These are phyloP conservation scores for Rallus limicola DNA, from an alignment of 2,113 vertebrate species.

Conservation along the genomic window DNA sequence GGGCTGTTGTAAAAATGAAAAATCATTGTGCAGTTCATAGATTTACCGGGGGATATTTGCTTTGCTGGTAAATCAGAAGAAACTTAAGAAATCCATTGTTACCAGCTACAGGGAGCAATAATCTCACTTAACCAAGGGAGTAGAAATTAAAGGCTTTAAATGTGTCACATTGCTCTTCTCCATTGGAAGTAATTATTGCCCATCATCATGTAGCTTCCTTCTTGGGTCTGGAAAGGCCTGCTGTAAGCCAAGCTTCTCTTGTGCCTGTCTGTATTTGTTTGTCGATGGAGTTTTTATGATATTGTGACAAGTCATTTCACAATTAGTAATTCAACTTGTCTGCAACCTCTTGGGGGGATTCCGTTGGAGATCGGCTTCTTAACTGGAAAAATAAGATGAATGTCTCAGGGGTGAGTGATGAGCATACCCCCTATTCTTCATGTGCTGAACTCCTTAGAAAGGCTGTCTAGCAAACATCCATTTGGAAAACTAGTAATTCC, in stretches of 20 bases:
- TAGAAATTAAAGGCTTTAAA: slow-evolving; percentile 6
- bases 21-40: slow-evolving; percentile 20
- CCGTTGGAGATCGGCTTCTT: background rate
- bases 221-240: background rate
- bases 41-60: slow-evolving; percentile 33
- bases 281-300: background rate
- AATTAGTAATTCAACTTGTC: background rate
- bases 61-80: slow-evolving; percentile 11
- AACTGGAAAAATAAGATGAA: background rate
- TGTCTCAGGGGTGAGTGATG: background rate
- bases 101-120: background rate
- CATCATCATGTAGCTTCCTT: background rate
- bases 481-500: background rate
- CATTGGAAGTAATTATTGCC: background rate
- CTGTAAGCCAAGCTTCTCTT: background rate
- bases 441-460: background rate
- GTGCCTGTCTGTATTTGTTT: background rate
- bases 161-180: background rate
- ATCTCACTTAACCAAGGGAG: slow-evolving; percentile 25
- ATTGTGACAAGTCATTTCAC: background rate
- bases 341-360: background rate
- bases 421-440: background rate
- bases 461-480: background rate
- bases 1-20: slow-evolving; percentile 34
- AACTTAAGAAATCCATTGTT: slow-evolving; percentile 10